Evolutionary conservation across 2,888 invertebrate genomes (phyloP), one percentile per base, ranked within the genome.

Genomic region (Bhutanitis thaidina): DNA sequence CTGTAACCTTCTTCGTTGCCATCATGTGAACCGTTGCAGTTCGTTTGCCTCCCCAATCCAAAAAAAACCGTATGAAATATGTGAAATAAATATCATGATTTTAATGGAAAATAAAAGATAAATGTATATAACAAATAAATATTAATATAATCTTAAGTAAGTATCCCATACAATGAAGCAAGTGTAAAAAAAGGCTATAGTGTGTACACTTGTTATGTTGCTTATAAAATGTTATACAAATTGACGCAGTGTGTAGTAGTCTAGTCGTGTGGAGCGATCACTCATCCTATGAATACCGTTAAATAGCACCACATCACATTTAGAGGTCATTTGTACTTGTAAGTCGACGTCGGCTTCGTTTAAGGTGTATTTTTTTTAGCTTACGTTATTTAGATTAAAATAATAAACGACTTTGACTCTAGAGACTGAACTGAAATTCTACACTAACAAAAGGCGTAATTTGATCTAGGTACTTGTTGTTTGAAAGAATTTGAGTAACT

Each of bases 301-400:
- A 55, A 55, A 52, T 46, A 46, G 47, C 53, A 45, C 57, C 60
- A 62, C 57, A 57, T 60, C 59, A 53, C 58, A 57, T 59, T 59
- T 49, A 55, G 43, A 47, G 40, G 53, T 50, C 48, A 40, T 50
- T 55, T 52, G 54, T 38, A 40, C 16, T 35, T 48, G 36, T 48
- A 41, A 49, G 13, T 15, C 36, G 41, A 35, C 25, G 44, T 27
- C 36, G 30, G 20, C 30, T 32, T 29, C 40, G 36, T 30, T 36
- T 32, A 30, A 16, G 27, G 7, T 32, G 13, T 15, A 16, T 39
- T 39, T 50, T 49, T 34, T 20, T 35, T 27, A 27, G 10, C 12
- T 9, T 5, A 32, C 1, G 13, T 29, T 9, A 20, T 25, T 20
- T 5, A n/a, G 1, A 9, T 12, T 9, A 37, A 49, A 49, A 30